A percentile compares a stretch with the other conserved stretches of the same genome.
These are phyloP conservation scores for Formica selysi DNA, from an alignment of 1,140 invertebrate species.

Conservation along the genomic window DNA sequence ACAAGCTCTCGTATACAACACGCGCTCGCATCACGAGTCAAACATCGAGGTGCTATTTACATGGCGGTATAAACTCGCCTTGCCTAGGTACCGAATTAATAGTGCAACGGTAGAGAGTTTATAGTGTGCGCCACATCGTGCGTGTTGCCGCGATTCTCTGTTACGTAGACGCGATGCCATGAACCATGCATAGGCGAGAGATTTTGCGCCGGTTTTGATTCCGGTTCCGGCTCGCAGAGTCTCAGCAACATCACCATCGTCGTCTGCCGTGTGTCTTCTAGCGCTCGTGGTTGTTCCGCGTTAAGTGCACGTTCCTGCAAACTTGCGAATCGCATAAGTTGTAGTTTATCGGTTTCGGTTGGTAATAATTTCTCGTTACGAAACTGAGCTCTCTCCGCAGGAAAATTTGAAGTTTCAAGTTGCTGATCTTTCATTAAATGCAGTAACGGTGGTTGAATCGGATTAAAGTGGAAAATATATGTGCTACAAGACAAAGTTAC, in stretches of 20 bases:
- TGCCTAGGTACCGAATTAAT: conserved; percentile 56
- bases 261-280: conserved; percentile 39
- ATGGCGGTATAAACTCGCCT: conserved; percentile 1
- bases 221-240: conserved; percentile 54
- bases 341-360: conserved; percentile 17
- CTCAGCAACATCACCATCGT: not conserved
- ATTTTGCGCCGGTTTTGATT: conserved; percentile 69
- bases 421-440: conserved; percentile 11
- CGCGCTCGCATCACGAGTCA: not conserved
- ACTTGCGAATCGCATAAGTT: conserved; percentile 64
- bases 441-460: conserved; percentile 3
- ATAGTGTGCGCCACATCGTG: not conserved
- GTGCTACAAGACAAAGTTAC: not conserved
- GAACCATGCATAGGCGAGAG: conserved; percentile 38
- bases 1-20: conserved; percentile 1
- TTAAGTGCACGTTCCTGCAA: conserved; percentile 61
- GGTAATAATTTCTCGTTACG: conserved; percentile 51
- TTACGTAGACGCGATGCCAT: not conserved
- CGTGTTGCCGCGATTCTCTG: not conserved
- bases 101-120: conserved; percentile 1
- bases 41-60: conserved; percentile 15
- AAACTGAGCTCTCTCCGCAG: conserved; percentile 2
- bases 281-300: conserved; percentile 41
- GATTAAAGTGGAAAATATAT: conserved; percentile 25
- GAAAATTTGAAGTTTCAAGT: conserved; percentile 31